Conservation (phyloP, 2,797 vertebrate genomes). For the Anisognathus igniventris region DNA sequence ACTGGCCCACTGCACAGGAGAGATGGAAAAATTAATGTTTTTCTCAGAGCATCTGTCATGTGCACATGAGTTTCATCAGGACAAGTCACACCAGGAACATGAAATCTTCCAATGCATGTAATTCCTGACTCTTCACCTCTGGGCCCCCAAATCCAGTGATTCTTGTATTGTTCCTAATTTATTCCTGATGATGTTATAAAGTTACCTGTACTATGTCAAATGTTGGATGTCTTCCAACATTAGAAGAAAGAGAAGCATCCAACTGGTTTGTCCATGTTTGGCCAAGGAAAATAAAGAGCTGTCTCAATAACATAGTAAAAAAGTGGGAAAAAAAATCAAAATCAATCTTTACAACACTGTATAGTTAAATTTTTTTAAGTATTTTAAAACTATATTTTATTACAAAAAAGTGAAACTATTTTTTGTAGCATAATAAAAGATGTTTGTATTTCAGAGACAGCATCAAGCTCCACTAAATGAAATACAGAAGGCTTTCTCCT, state of each 20-base stretch:
- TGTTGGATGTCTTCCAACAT: background rate
- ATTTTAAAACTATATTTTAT: constrained; percentile 56
- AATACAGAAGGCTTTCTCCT: background rate
- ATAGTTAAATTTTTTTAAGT: constrained; percentile 27
- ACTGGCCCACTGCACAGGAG: background rate
- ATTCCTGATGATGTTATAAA: background rate
- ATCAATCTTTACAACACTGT: constrained; percentile 1
- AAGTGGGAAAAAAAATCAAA: background rate
- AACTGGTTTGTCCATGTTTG: background rate
- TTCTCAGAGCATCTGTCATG: background rate
- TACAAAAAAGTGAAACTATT: constrained; percentile 43
- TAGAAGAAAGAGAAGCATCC: background rate
- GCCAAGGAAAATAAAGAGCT: background rate
- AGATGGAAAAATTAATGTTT: background rate
- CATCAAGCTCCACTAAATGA: background rate
- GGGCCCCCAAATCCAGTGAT: background rate
- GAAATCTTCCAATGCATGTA: background rate
- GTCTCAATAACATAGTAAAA: background rate
- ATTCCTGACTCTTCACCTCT: background rate
- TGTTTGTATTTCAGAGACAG: constrained; percentile 49
- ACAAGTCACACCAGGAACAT: background rate
- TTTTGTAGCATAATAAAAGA: constrained; percentile 43
- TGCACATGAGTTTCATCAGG: background rate
- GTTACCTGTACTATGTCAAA: background rate
- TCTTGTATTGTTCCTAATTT: background rate